phyloP scores from a whole-genome alignment of 2,797 vertebrate genomes.

The Alcedo quadribrachys region DNA sequence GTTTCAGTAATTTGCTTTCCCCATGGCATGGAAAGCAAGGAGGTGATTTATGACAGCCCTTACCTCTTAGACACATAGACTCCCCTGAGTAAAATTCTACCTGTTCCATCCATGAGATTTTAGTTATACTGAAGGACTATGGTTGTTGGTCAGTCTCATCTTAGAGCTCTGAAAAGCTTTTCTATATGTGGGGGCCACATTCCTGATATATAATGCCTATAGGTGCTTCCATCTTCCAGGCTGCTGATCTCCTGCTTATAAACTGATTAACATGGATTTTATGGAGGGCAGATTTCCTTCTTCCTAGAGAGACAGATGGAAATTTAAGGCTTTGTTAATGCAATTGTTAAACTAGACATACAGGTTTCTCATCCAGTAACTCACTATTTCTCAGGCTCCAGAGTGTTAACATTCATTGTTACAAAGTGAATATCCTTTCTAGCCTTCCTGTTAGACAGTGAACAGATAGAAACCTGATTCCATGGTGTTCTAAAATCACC shows the following conservation, averaged over 20 bases:
- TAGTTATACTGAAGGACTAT: neutral
- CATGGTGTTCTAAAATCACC: neutral
- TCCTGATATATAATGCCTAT: accelerated
- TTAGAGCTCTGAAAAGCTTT: neutral
- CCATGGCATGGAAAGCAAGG: neutral
- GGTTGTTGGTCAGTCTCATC: neutral
- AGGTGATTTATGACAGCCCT: neutral
- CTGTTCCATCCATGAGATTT: neutral
- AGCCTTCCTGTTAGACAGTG: neutral
- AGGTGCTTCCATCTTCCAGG: neutral
- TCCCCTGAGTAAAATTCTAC: neutral
- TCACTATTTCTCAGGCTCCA: neutral
- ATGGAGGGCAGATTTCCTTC: neutral
- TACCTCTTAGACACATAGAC: neutral
- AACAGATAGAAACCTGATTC: neutral
- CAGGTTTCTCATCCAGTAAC: neutral
- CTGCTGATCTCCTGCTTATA: neutral
- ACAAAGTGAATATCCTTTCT: neutral
- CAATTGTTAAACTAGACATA: neutral
- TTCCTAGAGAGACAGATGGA: slow-evolving; percentile 18
- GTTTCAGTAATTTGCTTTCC: neutral
- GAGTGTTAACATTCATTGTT: accelerated
- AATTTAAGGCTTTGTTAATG: slow-evolving; percentile 28
- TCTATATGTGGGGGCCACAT: neutral
- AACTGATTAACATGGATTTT: slow-evolving; percentile 1